Evolutionary conservation across 1,140 invertebrate genomes (phyloP).

Genomic region (Stegodyphus dumicola): DNA sequence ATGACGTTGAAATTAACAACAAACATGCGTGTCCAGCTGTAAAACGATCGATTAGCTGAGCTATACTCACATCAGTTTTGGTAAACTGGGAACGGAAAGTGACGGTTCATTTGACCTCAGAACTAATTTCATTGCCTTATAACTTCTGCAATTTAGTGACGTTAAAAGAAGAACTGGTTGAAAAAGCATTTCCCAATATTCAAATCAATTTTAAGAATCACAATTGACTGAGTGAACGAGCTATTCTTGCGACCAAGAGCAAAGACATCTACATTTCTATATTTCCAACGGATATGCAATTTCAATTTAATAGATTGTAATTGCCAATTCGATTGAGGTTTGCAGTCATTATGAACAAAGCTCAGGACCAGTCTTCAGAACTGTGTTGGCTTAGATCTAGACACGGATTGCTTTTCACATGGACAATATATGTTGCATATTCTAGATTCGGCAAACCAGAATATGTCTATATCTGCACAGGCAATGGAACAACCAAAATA

Average conservation of each 20-base stretch:
- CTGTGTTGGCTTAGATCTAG: constrained; percentile 54
- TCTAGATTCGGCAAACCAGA: constrained; percentile 60
- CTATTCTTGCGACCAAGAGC: constrained; percentile 63
- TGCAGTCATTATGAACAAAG: constrained; percentile 65
- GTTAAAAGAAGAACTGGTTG: constrained; percentile 57
- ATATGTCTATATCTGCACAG: too few species aligned
- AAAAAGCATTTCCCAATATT: constrained; percentile 61
- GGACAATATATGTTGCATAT: constrained; percentile 64
- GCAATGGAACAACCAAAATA: too few species aligned
- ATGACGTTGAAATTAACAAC: constrained; percentile 41
- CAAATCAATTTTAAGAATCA: constrained; percentile 63
- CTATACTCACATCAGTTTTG: constrained; percentile 59
- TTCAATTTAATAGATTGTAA: constrained; percentile 62
- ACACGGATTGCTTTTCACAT: constrained; percentile 62
- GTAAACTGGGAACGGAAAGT: constrained; percentile 61
- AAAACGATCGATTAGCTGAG: constrained; percentile 20
- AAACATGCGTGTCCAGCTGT: constrained; percentile 63
- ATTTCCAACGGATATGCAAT: constrained; percentile 27
- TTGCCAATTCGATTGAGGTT: constrained; percentile 64
- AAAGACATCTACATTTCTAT: constrained; percentile 15
- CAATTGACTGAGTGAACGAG: constrained; percentile 66
- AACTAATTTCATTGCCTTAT: not conserved
- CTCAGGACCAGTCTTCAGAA: constrained; percentile 62
- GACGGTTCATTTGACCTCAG: constrained; percentile 15
- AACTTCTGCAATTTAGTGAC: constrained; percentile 48